Conservation (phyloP, 2,113 vertebrate genomes). For the Myiagra hebetior region DNA sequence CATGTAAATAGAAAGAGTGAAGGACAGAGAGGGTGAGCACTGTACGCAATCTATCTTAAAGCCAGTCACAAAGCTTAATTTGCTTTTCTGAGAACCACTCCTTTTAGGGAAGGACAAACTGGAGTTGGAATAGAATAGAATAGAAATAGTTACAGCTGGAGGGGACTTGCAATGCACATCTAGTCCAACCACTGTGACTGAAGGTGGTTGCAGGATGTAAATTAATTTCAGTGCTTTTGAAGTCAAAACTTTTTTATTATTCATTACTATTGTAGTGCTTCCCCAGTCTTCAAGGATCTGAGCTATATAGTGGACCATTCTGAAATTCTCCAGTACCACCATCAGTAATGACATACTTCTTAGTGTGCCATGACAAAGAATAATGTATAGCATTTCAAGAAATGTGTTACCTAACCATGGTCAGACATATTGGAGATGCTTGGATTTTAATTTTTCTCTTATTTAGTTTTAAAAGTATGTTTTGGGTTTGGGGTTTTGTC, state of each 20-base stretch:
- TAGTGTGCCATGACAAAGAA: background rate
- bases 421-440: background rate
- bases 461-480: background rate
- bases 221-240: background rate
- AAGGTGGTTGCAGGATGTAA: background rate
- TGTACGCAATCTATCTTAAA: background rate
- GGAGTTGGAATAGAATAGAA: background rate
- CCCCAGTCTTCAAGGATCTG: background rate
- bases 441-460: background rate
- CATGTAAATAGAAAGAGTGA: background rate
- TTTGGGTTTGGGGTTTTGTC: fast-evolving
- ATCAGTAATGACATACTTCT: background rate
- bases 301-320: background rate
- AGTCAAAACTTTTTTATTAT: background rate
- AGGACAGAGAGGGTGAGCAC: background rate
- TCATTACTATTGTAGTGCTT: background rate
- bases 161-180: background rate
- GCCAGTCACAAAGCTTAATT: background rate
- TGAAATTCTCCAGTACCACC: background rate
- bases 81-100: background rate
- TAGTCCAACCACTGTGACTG: background rate
- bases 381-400: background rate
- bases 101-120: background rate
- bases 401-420: background rate
- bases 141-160: background rate